Base-by-base conservation (phyloP, 2,888 invertebrate species). In the Melieria crassipennis region DNA sequence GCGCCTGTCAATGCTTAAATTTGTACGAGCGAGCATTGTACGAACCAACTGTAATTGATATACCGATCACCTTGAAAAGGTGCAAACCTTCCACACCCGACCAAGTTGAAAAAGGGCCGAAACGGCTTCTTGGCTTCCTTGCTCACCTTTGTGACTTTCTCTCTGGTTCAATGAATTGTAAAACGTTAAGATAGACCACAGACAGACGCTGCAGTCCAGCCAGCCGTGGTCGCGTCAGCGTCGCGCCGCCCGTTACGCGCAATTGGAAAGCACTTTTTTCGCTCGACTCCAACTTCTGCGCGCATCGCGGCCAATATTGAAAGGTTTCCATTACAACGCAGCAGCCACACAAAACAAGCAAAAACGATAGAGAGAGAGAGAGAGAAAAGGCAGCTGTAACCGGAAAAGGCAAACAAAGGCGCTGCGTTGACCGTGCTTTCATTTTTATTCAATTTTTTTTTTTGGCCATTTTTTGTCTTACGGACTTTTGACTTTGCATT, bases 21-120 rank as follows among this genome's bases (percentile, higher is more conserved):
- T 30, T 30, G 30, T 30, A n/a, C n/a, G n/a, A 1, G 30, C 30
- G 30, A 30, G 30, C 30, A 30, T 56, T 63, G 69, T 65, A 63
- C 71, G 67, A 70, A 65, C 57, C 64, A 70, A 67, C 67, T 73
- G 68, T 73, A 65, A 73, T 70, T 70, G 70, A 69, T 71, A 71
- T 62, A 62, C 71, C 58, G 30, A 69, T 69, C 69, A 69, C 60
- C 50, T 43, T 16, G 9, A 69, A 69, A 64, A 57, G 6, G 45
- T 60, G 58, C 7, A 67, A 71, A 71, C 67, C 67, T 48, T 63
- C 58, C 71, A 71, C 71, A 71, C 71, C 71, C 67, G 30, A 2
- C 30, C 30, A 30, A 30, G 30, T 30, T 30, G 30, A 3, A 30
- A 30, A 30, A 30, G 30, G 2, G 3, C 30, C 30, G 30, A 30